Evolutionary conservation across 1,140 invertebrate genomes (phyloP).

Genomic region (Diploscapter pachys): DNA sequence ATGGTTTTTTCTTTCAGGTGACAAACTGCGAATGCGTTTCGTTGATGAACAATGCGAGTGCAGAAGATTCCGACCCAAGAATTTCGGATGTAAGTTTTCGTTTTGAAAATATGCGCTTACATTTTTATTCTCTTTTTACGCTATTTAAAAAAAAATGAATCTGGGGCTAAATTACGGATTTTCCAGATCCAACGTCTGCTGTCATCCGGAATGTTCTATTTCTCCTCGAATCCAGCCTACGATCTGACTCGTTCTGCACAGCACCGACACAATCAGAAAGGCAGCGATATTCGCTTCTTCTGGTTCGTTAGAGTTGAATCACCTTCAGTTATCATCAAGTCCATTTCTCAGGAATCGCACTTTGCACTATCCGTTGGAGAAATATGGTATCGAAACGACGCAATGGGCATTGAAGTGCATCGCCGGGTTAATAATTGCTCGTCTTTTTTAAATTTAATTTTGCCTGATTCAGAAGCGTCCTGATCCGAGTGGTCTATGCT

Average conservation of each 20-base stretch:
- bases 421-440: constrained; percentile 37
- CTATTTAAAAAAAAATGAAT: background rate
- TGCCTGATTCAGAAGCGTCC: constrained; percentile 38
- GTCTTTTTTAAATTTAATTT: background rate
- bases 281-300: constrained; percentile 44
- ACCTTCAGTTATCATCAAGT: background rate
- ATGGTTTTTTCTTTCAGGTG: constrained; percentile 4
- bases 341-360: constrained; percentile 51
- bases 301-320: constrained; percentile 30
- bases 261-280: constrained; percentile 27
- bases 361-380: constrained; percentile 52
- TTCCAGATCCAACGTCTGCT: constrained; percentile 55
- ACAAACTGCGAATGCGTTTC: constrained; percentile 51
- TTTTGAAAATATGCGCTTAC: background rate
- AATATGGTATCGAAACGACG: constrained; percentile 44
- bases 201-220: constrained; percentile 58
- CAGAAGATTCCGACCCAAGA: constrained; percentile 44
- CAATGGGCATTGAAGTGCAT: constrained; percentile 54
- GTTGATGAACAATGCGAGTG: constrained; percentile 27
- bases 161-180: background rate
- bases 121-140: background rate
- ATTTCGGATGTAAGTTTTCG: constrained; percentile 48
- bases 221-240: constrained; percentile 47
- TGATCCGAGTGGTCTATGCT: constrained; percentile 57
- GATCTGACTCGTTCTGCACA: constrained; percentile 52